phyloP scores from a whole-genome alignment of 2,113 vertebrate species.

The Datnioides undecimradiatus region DNA sequence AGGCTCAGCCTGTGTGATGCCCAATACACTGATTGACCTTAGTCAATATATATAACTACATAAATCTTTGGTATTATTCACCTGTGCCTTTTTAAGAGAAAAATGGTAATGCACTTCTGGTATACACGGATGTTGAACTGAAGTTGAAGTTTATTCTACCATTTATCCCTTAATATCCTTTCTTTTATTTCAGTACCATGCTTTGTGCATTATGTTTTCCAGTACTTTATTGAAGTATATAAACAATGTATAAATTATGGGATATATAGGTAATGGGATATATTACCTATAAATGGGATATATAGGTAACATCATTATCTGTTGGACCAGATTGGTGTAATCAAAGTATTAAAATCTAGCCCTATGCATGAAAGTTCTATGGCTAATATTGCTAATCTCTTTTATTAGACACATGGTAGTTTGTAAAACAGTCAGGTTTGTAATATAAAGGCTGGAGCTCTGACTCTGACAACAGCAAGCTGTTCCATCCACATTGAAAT shows the following conservation, averaged over 20 bases:
- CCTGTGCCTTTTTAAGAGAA: too few relatives aligned
- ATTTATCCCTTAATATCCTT: neutral
- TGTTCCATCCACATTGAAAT: slow-evolving; percentile 75
- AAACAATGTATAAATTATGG: neutral
- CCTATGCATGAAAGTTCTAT: neutral
- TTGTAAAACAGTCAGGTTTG: slow-evolving; percentile 7
- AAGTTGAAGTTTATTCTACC: neutral
- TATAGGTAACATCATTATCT: neutral
- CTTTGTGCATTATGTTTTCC: neutral
- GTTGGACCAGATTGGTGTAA: neutral
- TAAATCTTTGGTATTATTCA: neutral
- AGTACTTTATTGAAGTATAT: neutral
- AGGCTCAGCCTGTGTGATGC: slow-evolving; percentile 6
- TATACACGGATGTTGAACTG: too few relatives aligned
- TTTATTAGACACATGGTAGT: neutral
- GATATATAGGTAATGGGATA: neutral
- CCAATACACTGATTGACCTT: neutral
- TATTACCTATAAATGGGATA: too few relatives aligned
- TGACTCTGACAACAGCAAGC: slow-evolving; percentile 53
- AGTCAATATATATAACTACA: neutral
- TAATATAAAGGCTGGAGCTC: slow-evolving; percentile 22
- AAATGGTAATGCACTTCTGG: too few relatives aligned
- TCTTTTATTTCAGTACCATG: neutral
- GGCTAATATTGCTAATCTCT: neutral
- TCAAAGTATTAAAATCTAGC: neutral